A percentile compares a stretch with the other conserved stretches of the same genome.
Conservation (phyloP, 2,113 vertebrate species). For the Platichthys flesus region DNA sequence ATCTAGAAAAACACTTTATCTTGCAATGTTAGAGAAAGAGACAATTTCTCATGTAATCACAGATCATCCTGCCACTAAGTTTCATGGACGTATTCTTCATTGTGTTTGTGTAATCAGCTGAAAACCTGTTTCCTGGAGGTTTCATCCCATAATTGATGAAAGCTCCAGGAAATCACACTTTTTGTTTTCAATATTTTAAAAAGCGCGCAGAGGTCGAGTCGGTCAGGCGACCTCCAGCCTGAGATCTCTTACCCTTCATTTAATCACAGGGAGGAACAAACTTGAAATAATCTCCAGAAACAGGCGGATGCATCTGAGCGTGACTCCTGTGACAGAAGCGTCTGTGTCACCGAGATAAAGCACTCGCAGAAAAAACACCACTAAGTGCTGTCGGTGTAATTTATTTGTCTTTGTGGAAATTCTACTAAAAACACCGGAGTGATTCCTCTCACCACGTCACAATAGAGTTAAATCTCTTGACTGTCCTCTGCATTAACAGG, state of each 20-base stretch:
- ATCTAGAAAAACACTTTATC: too few species aligned
- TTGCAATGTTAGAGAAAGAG: too few species aligned
- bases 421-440: background rate
- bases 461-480: background rate
- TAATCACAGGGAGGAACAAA: background rate
- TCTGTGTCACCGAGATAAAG: constrained; percentile 25
- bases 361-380: background rate
- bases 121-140: background rate
- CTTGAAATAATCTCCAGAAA: constrained; percentile 7
- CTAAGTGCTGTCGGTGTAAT: background rate
- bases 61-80: too few species aligned
- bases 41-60: too few species aligned
- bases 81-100: too few species aligned
- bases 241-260: background rate
- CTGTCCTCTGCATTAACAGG: background rate
- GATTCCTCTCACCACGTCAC: background rate
- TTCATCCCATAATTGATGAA: background rate
- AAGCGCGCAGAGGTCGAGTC: background rate
- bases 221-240: background rate
- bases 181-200: background rate
- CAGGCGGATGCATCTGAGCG: background rate
- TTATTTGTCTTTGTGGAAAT: constrained; percentile 1
- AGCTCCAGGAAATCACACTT: too few species aligned
- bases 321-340: constrained; percentile 13
- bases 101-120: too few species aligned